phyloP scores from a whole-genome alignment of 2,888 invertebrate species.

The Xestia rhomboidea region DNA sequence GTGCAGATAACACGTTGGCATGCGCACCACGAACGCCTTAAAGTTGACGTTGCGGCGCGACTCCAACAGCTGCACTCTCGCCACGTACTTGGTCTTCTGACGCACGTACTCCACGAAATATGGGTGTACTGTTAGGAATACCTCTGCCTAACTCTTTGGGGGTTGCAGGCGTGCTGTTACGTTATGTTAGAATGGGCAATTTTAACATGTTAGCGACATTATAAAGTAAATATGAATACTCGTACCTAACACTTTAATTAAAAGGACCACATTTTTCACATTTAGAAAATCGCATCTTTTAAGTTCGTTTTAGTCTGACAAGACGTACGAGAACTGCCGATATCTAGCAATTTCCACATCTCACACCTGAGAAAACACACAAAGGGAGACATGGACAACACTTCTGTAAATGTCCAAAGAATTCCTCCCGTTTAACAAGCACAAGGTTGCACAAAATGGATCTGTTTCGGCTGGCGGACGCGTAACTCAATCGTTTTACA shows the following conservation, averaged over 20 bases:
- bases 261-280: no score
- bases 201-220: neutral
- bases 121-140: no score
- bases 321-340: neutral
- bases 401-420: slow-evolving; percentile 42
- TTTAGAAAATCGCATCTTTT: neutral
- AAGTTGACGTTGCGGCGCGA: no score
- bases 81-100: no score
- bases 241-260: neutral
- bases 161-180: no score
- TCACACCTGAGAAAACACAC: slow-evolving; percentile 16
- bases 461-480: slow-evolving; percentile 51
- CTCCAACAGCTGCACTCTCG: no score
- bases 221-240: neutral
- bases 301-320: neutral
- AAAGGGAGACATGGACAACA: slow-evolving; percentile 22
- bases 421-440: slow-evolving; percentile 46
- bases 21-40: no score
- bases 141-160: no score
- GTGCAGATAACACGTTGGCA: no score
- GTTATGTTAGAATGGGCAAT: neutral
- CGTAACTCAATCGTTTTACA: slow-evolving; percentile 54
- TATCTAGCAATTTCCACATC: slow-evolving; percentile 17
- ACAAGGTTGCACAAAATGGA: slow-evolving; percentile 51
- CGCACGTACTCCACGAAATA: no score